A percentile compares a stretch with the other conserved stretches of the same genome.
phyloP scores from a whole-genome alignment of 2,113 vertebrate species.

The Mionectes macconnelli region DNA sequence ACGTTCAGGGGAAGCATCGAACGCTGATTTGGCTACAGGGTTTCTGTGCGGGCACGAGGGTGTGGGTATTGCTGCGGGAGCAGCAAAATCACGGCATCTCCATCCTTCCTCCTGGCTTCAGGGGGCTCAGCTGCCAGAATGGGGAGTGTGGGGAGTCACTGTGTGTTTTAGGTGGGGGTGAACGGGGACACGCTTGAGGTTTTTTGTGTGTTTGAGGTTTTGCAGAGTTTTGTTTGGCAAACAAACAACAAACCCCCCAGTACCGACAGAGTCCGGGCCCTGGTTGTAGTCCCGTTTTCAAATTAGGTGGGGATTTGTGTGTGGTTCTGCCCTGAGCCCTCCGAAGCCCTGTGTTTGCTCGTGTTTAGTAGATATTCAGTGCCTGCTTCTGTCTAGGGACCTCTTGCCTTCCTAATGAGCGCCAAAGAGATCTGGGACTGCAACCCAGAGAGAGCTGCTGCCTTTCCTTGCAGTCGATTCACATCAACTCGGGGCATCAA shows the following conservation, averaged over 20 bases:
- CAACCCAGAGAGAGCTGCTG: not conserved
- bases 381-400: fast-evolving
- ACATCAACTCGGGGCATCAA: not conserved
- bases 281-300: fast-evolving
- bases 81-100: fast-evolving
- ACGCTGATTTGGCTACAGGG: not conserved
- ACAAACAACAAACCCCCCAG: not conserved
- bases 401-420: not conserved
- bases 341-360: not conserved
- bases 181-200: too few relatives aligned
- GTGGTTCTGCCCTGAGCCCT: not conserved
- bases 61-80: not conserved
- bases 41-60: not conserved
- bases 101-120: not conserved
- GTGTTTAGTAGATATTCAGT: not conserved
- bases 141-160: not conserved
- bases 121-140: not conserved
- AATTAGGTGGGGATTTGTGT: fast-evolving
- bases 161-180: fast-evolving
- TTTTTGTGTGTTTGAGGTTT: not conserved
- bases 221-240: not conserved
- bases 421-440: not conserved
- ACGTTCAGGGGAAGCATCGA: not conserved
- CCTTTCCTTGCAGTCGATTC: not conserved
- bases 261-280: fast-evolving